Conservation (phyloP, 2,888 invertebrate species). For the Callosobruchus maculatus region DNA sequence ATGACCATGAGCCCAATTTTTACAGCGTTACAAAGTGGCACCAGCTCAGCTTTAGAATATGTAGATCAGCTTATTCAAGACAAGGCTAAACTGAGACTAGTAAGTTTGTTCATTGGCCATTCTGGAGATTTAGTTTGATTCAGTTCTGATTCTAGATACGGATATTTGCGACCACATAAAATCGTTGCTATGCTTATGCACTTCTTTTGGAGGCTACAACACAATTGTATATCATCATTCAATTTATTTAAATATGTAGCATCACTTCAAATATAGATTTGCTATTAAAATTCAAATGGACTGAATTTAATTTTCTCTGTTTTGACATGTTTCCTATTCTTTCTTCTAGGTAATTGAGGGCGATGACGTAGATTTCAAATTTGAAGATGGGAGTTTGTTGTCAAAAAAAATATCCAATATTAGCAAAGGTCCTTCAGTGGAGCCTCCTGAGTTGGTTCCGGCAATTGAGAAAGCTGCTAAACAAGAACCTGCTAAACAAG, state of each 20-base stretch:
- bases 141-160: too few relatives aligned
- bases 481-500: too few relatives aligned
- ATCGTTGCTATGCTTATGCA: too few relatives aligned
- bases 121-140: too few relatives aligned
- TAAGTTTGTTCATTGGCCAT: conserved; percentile 9
- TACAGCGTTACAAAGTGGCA: conserved; percentile 15
- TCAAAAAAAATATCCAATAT: conserved; percentile 10
- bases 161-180: too few relatives aligned
- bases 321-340: too few relatives aligned
- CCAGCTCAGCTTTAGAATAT: conserved; percentile 9
- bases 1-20: conserved; percentile 24
- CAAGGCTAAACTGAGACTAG: conserved; percentile 23
- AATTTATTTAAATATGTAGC: too few relatives aligned
- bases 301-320: background rate
- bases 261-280: too few relatives aligned
- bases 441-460: background rate
- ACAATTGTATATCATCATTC: too few relatives aligned
- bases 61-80: conserved; percentile 18
- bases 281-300: too few relatives aligned
- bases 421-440: background rate
- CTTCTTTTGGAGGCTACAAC: too few relatives aligned
- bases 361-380: conserved; percentile 20
- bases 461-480: too few relatives aligned
- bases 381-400: conserved; percentile 12
- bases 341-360: conserved; percentile 18